A percentile compares a stretch with the other conserved stretches of the same genome.
Evolutionary conservation across 2,888 invertebrate species (phyloP).

Genomic region (Lucinisca nassula): DNA sequence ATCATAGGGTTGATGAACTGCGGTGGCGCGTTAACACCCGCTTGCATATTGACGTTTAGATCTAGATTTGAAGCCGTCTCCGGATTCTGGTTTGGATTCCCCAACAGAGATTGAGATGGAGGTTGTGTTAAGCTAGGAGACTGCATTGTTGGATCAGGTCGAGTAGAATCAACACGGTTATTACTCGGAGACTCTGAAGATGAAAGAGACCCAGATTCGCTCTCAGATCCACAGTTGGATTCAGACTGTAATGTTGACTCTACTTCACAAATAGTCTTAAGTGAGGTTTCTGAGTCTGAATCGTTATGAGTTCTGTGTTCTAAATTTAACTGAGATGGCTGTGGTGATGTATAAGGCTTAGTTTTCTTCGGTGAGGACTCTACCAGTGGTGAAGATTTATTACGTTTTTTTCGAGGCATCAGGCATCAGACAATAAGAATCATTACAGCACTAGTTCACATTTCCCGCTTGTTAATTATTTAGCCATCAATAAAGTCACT

Average conservation of each 20-base stretch:
- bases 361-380: not conserved
- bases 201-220: no score
- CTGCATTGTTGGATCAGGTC: not conserved
- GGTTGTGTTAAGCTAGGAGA: not conserved
- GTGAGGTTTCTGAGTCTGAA: not conserved
- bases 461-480: no score
- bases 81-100: not conserved
- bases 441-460: no score
- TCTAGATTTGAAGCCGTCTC: not conserved
- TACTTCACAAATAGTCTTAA: not conserved
- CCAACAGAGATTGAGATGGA: not conserved
- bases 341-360: not conserved
- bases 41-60: not conserved
- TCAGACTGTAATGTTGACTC: not conserved
- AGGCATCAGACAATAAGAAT: no score
- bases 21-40: not conserved
- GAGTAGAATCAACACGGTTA: no score
- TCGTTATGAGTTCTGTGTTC: not conserved
- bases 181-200: no score
- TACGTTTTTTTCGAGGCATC: no score
- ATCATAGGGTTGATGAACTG: not conserved
- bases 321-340: not conserved
- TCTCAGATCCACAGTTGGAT: not conserved
- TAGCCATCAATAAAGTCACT: no score
- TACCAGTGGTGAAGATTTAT: not conserved